Evolutionary conservation across 2,113 vertebrate genomes (phyloP).

Genomic region (Eolophus roseicapilla): DNA sequence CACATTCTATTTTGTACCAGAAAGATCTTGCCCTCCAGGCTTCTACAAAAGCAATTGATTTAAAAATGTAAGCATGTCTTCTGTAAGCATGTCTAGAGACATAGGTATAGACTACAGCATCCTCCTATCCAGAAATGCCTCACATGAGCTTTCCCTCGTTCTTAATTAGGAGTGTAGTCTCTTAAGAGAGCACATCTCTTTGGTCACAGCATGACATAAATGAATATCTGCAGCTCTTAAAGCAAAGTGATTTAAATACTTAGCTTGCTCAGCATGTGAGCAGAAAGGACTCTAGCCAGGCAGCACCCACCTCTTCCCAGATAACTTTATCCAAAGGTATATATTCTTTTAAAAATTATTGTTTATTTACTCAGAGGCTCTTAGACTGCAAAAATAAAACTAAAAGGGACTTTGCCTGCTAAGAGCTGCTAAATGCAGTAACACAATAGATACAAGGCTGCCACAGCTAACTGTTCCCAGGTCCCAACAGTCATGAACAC

Average conservation of each 20-base stretch:
- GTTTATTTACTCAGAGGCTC: neutral
- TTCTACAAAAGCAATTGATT: neutral
- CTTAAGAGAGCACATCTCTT: neutral
- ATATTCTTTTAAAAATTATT: neutral
- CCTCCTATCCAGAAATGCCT: neutral
- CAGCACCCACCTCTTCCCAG: neutral
- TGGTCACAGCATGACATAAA: neutral
- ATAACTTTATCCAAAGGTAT: neutral
- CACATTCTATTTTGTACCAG: neutral
- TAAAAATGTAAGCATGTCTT: neutral
- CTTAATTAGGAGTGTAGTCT: neutral
- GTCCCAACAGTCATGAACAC: accelerated
- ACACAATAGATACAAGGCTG: neutral
- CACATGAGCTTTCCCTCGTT: neutral
- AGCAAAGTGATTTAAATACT: neutral
- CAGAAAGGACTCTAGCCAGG: neutral
- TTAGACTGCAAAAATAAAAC: neutral
- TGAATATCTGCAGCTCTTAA: neutral
- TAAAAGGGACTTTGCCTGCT: neutral
- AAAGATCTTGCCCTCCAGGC: neutral
- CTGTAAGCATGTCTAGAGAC: neutral
- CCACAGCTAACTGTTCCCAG: neutral
- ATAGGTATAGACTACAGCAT: neutral
- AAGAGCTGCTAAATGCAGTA: neutral
- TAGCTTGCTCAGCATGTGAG: neutral